Evolutionary conservation across 2,113 vertebrate genomes (phyloP).

Genomic region (Edolisoma coerulescens): DNA sequence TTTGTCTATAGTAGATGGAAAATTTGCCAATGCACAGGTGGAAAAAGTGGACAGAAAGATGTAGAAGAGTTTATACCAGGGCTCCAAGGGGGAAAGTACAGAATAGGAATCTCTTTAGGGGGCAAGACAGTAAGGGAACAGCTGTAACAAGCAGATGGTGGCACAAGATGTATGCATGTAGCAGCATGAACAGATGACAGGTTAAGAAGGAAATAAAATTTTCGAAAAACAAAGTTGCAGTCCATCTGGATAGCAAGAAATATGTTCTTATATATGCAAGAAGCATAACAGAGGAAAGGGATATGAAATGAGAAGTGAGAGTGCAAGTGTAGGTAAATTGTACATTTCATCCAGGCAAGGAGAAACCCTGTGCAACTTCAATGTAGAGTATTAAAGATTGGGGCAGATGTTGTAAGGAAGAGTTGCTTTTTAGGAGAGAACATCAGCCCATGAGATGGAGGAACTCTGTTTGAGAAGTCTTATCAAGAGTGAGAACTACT

Average conservation of each 20-base stretch:
- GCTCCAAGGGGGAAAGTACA: neutral
- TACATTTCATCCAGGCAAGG: neutral
- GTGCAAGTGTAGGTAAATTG: neutral
- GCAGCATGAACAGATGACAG: neutral
- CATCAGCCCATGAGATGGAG: neutral
- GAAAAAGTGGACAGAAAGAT: neutral
- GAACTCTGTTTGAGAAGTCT: neutral
- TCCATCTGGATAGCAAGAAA: neutral
- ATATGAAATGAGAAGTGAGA: neutral
- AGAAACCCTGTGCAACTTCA: neutral
- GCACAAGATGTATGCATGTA: neutral
- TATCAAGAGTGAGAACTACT: neutral
- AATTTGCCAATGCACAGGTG: neutral
- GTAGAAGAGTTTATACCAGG: neutral
- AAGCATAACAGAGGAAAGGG: neutral
- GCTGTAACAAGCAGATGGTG: neutral
- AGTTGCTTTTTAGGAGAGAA: neutral
- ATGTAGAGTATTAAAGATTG: neutral
- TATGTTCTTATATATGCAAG: neutral
- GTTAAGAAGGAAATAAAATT: neutral
- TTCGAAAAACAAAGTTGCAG: neutral
- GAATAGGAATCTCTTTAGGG: neutral
- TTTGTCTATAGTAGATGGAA: neutral
- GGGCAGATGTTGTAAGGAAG: neutral
- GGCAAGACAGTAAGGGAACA: neutral